phyloP scores from a whole-genome alignment of 2,113 vertebrate genomes.

The Onychorhynchus coronatus region DNA sequence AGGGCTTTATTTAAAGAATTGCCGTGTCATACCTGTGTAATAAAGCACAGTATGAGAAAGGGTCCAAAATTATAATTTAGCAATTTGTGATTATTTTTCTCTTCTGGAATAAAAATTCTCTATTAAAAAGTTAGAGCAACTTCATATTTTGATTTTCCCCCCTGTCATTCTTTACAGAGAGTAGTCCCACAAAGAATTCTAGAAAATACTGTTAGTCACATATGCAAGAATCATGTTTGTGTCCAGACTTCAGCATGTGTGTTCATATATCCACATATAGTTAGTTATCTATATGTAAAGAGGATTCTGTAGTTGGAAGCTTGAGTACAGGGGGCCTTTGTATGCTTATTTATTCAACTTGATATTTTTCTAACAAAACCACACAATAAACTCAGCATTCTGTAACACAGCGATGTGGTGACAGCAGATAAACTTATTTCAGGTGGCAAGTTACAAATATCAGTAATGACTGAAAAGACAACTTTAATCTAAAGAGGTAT shows the following conservation, averaged over 20 bases:
- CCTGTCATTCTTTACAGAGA: not conserved
- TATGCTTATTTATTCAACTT: not conserved
- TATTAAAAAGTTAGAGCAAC: not conserved
- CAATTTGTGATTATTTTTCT: not conserved
- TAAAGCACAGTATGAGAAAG: not conserved
- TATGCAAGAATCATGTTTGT: fast-evolving
- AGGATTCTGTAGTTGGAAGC: not conserved
- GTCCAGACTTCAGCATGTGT: not conserved
- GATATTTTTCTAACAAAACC: not conserved
- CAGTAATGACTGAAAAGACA: not conserved
- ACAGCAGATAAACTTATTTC: constrained; percentile 4
- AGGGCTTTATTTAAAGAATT: not conserved
- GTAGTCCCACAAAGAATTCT: not conserved
- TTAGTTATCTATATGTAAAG: fast-evolving
- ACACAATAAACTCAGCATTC: not conserved
- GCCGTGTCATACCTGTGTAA: not conserved
- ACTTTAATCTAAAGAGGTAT: not conserved
- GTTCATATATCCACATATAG: not conserved
- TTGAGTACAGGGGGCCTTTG: not conserved
- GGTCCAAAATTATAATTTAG: not conserved
- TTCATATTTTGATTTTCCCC: not conserved
- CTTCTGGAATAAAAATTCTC: not conserved
- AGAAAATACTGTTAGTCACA: not conserved
- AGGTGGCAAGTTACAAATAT: not conserved
- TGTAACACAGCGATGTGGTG: not conserved